Evolutionary conservation across 2,797 vertebrate genomes (phyloP).

Genomic region (Pterois miles): DNA sequence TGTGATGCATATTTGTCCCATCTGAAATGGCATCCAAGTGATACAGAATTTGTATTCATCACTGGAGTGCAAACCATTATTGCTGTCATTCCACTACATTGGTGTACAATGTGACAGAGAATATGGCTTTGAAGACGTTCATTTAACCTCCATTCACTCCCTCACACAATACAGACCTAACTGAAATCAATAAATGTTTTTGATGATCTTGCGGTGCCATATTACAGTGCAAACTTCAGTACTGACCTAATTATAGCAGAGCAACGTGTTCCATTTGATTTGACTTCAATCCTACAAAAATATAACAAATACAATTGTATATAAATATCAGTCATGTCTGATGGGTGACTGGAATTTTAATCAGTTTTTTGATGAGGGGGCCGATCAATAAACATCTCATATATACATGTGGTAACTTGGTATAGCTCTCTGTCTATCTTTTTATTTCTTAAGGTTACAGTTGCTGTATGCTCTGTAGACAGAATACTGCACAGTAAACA

Average conservation of each 20-base stretch:
- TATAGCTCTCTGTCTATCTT: not conserved
- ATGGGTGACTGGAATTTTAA: not conserved
- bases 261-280: not conserved
- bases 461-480: not conserved
- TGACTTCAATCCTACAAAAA: not conserved
- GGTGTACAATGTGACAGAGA: conserved; percentile 14
- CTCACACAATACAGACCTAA: conserved; percentile 27
- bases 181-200: conserved; percentile 54
- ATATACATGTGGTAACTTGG: not conserved
- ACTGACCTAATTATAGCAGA: conserved; percentile 5
- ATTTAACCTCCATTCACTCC: conserved; percentile 23
- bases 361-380: not conserved
- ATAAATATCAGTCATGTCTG: not conserved
- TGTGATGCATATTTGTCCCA: conserved; percentile 39
- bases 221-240: not conserved
- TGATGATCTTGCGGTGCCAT: conserved; percentile 21
- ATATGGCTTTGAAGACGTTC: conserved; percentile 23
- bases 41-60: conserved; percentile 48
- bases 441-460: not conserved
- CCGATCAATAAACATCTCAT: not conserved
- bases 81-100: conserved; percentile 23
- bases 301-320: not conserved
- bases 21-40: conserved; percentile 44
- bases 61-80: conserved; percentile 20
- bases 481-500: not conserved